Evolutionary conservation across 2,888 invertebrate species (phyloP), one percentile per base, ranked within the genome.

Genomic region (Zele albiditarsus): DNA sequence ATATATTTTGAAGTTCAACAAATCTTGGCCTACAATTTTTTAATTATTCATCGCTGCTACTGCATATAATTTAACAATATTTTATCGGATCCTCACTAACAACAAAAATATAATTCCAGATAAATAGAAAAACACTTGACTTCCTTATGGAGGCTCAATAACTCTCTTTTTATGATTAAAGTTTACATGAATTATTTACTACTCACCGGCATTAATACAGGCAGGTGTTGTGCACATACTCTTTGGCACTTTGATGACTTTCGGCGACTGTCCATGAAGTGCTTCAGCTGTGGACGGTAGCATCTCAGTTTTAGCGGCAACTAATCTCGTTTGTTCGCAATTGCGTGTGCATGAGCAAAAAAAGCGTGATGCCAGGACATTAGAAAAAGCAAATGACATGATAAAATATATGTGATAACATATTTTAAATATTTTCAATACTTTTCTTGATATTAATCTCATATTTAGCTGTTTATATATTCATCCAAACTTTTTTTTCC

Each of bases 151-250:
- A 8, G 31, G 10, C 12, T 38, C 2, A 2, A 38, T 12, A 38
- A 8, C 8, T 2, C 12, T 38, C 8, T 38, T 1, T 38, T 12
- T 12, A 4, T 38, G 38, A 4, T 2, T 12, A 38, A 4, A 4
- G 12, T 8, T 38, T 2, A 12, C 8, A 4, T 38, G 10, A 38
- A 8, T 12, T 38, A 12, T 38, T 12, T 38, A 0, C 0, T 53
- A 80, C 87, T 87, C 86, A 94, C 94, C 94, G 83, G 95, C 94
- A 85, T 95, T 94, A 70, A 97, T 92, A 90, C 97, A 97, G 82
- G 95, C 96, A 12, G 94, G 91, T 0, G 93, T 91, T 75, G 93
- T 91, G 89, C 97, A 97, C 20, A 95, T 86, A 20, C 90, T 87
- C 10, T 90, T 87, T 0, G 84, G 83, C 23, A 82, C 82, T 77